Evolutionary conservation across 2,113 vertebrate species (phyloP).

Genomic region (Gnathonemus echidnorhynchus): DNA sequence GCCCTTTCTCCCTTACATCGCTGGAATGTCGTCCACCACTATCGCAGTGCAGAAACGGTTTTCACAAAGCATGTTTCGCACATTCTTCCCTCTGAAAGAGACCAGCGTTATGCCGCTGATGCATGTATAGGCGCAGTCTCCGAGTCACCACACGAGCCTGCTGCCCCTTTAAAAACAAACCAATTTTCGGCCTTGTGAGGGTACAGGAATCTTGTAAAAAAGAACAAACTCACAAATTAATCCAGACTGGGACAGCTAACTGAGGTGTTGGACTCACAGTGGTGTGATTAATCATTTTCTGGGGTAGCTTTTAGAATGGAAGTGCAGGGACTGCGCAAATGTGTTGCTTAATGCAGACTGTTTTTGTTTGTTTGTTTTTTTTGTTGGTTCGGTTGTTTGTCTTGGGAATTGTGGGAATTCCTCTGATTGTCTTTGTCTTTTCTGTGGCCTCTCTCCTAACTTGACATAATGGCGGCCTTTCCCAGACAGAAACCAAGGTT

Average conservation of each 20-base stretch:
- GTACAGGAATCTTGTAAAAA: not conserved
- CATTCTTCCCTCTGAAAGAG: not conserved
- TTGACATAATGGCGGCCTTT: not conserved
- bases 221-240: not conserved
- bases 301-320: not conserved
- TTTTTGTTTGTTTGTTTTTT: not conserved
- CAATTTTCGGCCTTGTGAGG: not conserved
- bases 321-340: not conserved
- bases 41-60: not conserved
- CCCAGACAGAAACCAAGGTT: not conserved
- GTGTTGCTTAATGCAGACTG: not conserved
- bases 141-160: not conserved
- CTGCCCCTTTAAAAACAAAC: not conserved
- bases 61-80: not conserved
- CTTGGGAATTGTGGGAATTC: not conserved
- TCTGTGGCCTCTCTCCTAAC: not conserved
- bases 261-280: not conserved
- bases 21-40: not conserved
- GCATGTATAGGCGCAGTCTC: not conserved
- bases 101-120: not conserved
- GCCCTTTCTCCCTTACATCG: not conserved
- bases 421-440: not conserved
- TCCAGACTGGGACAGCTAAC: not conserved
- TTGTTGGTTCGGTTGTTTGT: not conserved
- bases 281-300: not conserved